Conservation (phyloP, 1,140 invertebrate genomes). For the Magallana angulata region DNA sequence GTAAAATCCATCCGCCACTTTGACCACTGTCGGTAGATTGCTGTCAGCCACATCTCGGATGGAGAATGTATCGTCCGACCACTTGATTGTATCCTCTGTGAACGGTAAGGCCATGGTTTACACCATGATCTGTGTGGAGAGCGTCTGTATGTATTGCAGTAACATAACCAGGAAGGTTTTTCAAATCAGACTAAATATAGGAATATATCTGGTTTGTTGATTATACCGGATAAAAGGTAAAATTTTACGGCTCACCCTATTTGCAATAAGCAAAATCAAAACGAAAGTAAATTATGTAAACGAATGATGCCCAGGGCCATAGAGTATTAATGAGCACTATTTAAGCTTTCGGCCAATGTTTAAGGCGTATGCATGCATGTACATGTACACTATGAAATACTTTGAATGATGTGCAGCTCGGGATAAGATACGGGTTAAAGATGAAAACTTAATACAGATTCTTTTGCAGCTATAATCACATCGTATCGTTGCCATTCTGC, state of each 20-base stretch:
- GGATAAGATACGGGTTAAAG: too few relatives aligned
- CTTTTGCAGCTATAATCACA: too few relatives aligned
- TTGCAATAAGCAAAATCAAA: background rate
- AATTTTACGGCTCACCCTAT: background rate
- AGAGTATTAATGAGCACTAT: too few relatives aligned
- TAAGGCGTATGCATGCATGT: too few relatives aligned
- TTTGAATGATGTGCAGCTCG: too few relatives aligned
- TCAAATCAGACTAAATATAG: background rate
- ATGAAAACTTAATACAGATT: too few relatives aligned
- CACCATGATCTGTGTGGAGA: background rate
- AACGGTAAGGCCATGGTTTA: background rate
- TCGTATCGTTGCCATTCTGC: too few relatives aligned
- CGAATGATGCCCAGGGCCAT: too few relatives aligned
- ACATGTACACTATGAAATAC: too few relatives aligned
- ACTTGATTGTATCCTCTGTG: constrained; percentile 21
- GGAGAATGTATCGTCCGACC: constrained; percentile 43
- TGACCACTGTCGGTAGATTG: constrained; percentile 43
- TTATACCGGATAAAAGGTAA: background rate
- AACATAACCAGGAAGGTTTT: constrained; percentile 15
- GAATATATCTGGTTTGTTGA: background rate
- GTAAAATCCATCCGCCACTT: constrained; percentile 48
- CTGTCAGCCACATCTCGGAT: constrained; percentile 38
- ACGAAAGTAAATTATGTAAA: too few relatives aligned
- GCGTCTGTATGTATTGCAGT: background rate
- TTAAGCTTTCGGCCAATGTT: too few relatives aligned